Base-by-base conservation (phyloP, 92 coral and sea anemone species). In the Palythoa caribaeorum region DNA sequence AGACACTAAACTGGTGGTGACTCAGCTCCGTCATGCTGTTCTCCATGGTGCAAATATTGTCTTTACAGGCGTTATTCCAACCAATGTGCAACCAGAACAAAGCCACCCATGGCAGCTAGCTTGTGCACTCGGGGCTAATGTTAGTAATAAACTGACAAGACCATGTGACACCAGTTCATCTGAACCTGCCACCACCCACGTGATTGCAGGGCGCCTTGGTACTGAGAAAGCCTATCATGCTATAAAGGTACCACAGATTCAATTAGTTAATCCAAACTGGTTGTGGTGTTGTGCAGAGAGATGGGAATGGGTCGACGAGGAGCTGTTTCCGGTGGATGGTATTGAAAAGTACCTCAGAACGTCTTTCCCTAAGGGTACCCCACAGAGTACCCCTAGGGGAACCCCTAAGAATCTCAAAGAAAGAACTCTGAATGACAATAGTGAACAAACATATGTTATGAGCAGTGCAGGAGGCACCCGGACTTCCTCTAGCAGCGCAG, bases 231-330 rank as follows among this genome's bases (percentile, higher is more conserved):
- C 97, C 1, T 90, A 93, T 84, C 98, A 92, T 72, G 99, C 99
- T 6, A 73, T 92, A 6, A 92, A 96, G 80, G 81, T 93, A 48
- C 99, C 96, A 7, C 94, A 92, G 47, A 91, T 97, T 7, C 94
- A 94, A 72, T 78, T 97, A 19, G 99, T 97, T 28, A 97, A 89
- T 73, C 98, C 98, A n/a, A 90, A 91, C 38, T 97, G 99, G 99
- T 83, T 97, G 51, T 95, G 93, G 92, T 92, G 97, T 35, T 97
- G 99, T 80, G 93, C 90, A 60, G 98, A 97, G 78, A 95, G 99
- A 37, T 97, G 99, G 99, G 99, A 97, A 77, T 92, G 97, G 98
- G 99, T 97, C 9, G 99, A 97, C 47, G 99, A 97, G 89, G 84
- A 96, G 17, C 86, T 97, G 40, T 97, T 97, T 83, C 93, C 94